These are phyloP conservation scores for Lycophotia porphyrea DNA, from an alignment of 2,888 invertebrate genomes.

Conservation along the genomic window DNA sequence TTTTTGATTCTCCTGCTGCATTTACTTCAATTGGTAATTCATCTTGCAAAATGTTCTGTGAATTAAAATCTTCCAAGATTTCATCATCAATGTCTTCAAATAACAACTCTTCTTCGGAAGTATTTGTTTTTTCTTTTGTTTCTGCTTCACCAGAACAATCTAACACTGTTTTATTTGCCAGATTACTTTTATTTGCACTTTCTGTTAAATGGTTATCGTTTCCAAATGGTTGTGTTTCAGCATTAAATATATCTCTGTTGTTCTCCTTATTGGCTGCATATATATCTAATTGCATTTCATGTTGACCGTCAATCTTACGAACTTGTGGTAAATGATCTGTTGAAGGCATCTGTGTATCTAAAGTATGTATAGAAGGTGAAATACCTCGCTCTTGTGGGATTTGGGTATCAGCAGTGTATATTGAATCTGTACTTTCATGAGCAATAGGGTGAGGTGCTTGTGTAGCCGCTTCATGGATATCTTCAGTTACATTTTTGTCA, in stretches of 20 bases:
- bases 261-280: slow-evolving; percentile 76
- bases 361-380: slow-evolving; percentile 64
- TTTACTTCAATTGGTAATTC: slow-evolving; percentile 59
- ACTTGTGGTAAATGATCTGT: slow-evolving; percentile 74
- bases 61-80: slow-evolving; percentile 75
- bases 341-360: slow-evolving; percentile 69
- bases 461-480: slow-evolving; percentile 78
- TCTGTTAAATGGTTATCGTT: slow-evolving; percentile 48
- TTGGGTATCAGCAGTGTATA: slow-evolving; percentile 77
- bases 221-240: slow-evolving; percentile 71
- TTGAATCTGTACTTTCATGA: slow-evolving; percentile 72
- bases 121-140: slow-evolving; percentile 56
- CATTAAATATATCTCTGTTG: slow-evolving; percentile 71
- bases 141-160: slow-evolving; percentile 13
- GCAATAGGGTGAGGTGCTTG: slow-evolving; percentile 70
- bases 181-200: slow-evolving; percentile 34
- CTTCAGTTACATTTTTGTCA: slow-evolving; percentile 51
- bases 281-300: slow-evolving; percentile 77
- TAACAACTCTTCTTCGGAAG: slow-evolving; percentile 79
- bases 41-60: slow-evolving; percentile 79
- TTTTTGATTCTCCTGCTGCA: slow-evolving; percentile 22
- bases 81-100: slow-evolving; percentile 80
- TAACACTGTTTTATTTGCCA: slow-evolving; percentile 49
- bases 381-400: slow-evolving; percentile 46
- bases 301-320: slow-evolving; percentile 74